These are phyloP conservation scores for Monochamus alternatus DNA, from an alignment of 2,888 invertebrate species.

Conservation along the genomic window DNA sequence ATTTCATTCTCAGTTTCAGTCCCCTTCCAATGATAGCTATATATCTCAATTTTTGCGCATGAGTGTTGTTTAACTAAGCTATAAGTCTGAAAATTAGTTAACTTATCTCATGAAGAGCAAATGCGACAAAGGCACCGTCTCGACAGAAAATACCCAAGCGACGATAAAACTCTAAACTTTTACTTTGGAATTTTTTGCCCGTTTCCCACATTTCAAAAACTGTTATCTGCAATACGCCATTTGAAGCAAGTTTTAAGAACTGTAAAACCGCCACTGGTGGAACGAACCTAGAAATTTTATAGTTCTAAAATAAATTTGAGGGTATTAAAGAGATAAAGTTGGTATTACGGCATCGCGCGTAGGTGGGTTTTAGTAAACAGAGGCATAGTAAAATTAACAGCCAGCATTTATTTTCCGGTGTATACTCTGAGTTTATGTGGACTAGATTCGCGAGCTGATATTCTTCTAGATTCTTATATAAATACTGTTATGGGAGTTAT, in stretches of 20 bases:
- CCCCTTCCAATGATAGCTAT: no score
- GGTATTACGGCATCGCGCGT: not conserved
- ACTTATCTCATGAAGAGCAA: not conserved
- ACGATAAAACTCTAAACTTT: not conserved
- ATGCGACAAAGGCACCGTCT: not conserved
- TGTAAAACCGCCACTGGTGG: not conserved
- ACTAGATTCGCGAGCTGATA: not conserved
- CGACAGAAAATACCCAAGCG: not conserved
- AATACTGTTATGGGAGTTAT: not conserved
- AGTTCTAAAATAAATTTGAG: slow-evolving; percentile 4
- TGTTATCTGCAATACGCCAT: slow-evolving; percentile 5
- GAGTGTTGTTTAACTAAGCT: no score
- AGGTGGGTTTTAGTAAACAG: not conserved
- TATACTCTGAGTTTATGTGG: not conserved
- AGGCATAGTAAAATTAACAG: slow-evolving; percentile 1
- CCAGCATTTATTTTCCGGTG: not conserved
- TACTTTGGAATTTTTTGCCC: not conserved
- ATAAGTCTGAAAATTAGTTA: no score
- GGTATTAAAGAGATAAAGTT: not conserved
- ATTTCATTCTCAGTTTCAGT: no score
- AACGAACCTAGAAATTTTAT: not conserved
- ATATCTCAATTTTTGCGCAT: no score
- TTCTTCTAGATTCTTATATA: not conserved
- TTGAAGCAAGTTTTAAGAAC: not conserved
- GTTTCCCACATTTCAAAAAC: not conserved